Evolutionary conservation across 2,888 invertebrate genomes (phyloP), one percentile per base, ranked within the genome.

Genomic region (Acanthosepion pharaonis): DNA sequence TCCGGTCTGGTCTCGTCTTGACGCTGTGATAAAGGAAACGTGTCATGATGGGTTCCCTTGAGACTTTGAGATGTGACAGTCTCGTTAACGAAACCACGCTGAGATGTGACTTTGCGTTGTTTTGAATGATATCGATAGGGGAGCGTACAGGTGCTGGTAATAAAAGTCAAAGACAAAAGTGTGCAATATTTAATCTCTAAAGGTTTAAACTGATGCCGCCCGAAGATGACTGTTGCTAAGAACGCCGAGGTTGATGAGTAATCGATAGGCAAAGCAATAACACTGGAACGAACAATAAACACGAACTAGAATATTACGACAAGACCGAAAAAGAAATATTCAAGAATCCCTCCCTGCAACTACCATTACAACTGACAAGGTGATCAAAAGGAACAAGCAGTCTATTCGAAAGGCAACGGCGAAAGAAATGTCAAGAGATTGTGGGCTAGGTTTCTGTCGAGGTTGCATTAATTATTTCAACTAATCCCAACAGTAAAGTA

Each of bases 381-480:
- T 0, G 15, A 78, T n/a, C 8, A n/a, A 11, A n/a, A n/a, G 9
- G 6, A 78, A n/a, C 0, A n/a, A 1, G 11, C 9, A n/a, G 8
- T n/a, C n/a, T n/a, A n/a, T 64, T 28, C 5, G 25, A 28, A 78
- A 28, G n/a, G 15, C 78, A 9, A 9, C 2, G 78, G 11, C 28
- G 15, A 78, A 78, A 28, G 28, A 78, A 9, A 8, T n/a, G 28
- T n/a, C 78, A 0, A 28, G 8, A 8, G 6, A 78, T 78, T 78
- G 8, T n/a, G n/a, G 78, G 78, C 9, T 78, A n/a, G n/a, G 78
- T 78, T 78, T 78, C n/a, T 78, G 28, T 28, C 28, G n/a, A 28
- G 9, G n/a, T n/a, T 78, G 55, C 0, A 55, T 53, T 53, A 42
- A 55, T 53, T 53, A 42, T 42, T 42, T 42, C 42, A 42, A 42